Base-by-base conservation (phyloP, 1,140 invertebrate genomes). In the Maniola jurtina region DNA sequence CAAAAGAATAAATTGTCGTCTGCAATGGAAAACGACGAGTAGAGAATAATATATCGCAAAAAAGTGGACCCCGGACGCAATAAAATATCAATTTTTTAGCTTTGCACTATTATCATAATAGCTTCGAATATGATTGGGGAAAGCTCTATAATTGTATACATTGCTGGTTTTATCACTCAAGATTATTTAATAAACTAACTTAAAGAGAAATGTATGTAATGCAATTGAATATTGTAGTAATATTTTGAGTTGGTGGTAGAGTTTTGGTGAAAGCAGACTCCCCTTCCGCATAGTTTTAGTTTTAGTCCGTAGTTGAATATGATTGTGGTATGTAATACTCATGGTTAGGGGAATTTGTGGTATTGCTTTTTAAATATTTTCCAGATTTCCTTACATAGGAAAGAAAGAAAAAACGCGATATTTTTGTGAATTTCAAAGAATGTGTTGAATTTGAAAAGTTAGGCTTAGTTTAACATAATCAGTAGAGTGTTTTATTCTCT, bases 81-180 rank as follows among this genome's bases (percentile, higher is more conserved):
- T 89, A 89, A 85, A 89, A 89, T 89, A 87, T 86, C 86, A 89
- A 87, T 89, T 89, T 86, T 86, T 88, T 85, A 76, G 59, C 73
- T 36, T 65, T 58, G 67, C 45, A 64, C 59, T 70, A 71, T 65
- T 64, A 59, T 65, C 35, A 48, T 25, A 33, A 55, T 36, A 50
- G 2, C n/a, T 8, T 6, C 5, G 25, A 36, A 55, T n/a, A 38
- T 59, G 68, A 35, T 13, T 40, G n/a, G 5, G 4, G n/a, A 13
- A 56, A 45, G 42, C 14, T 25, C 15, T 42, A 8, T 0, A 36
- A 8, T 36, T 2, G 0, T 13, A 48, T 76, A 25, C 73, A 79
- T 75, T 77, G 68, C 70, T 59, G 6, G 13, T 63, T 70, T 55
- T 64, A 1, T 52, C n/a, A 34, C 2, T 15, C 5, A 9, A 14